A percentile compares a stretch with the other conserved stretches of the same genome.
These are phyloP conservation scores for Montipora capricornis DNA, from an alignment of 64 coral and sea anemone genomes.

Conservation along the genomic window DNA sequence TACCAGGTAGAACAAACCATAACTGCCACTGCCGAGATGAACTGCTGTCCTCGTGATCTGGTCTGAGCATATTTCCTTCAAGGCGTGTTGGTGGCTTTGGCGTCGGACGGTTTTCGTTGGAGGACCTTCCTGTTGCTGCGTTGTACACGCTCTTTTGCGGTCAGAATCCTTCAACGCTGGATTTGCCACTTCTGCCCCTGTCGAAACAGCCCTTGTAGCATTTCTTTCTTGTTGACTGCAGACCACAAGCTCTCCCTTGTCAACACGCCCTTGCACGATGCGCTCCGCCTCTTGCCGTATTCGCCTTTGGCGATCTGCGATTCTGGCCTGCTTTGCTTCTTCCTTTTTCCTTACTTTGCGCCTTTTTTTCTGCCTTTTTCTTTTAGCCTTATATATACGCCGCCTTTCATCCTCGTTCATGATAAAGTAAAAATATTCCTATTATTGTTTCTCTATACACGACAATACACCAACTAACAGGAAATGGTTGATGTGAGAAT, in stretches of 20 bases:
- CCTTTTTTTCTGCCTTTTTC: constrained; percentile 7
- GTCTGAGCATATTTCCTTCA: background rate
- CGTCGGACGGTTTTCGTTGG: background rate
- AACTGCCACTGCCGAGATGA: background rate
- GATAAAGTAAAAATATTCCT: background rate
- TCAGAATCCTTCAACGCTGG: background rate
- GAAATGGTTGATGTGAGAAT: no score
- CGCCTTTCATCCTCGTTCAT: constrained; percentile 1
- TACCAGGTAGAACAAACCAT: constrained; percentile 23
- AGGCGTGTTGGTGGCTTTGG: background rate
- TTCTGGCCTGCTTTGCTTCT: constrained; percentile 14
- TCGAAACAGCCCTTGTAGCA: background rate
- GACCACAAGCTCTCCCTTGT: background rate
- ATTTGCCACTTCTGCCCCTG: background rate
- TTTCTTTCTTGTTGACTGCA: background rate
- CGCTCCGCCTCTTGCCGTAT: constrained; percentile 2
- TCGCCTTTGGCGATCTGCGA: background rate
- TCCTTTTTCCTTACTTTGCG: constrained; percentile 15
- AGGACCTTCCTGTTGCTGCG: background rate
- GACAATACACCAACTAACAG: no score
- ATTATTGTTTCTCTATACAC: no score
- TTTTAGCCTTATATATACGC: background rate
- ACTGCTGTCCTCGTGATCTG: constrained; percentile 3
- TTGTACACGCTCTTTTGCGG: background rate
- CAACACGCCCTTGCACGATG: constrained; percentile 9